A percentile compares a stretch with the other conserved stretches of the same genome.
Conservation (phyloP, 2,113 vertebrate genomes). For the Macquaria ambigua region DNA sequence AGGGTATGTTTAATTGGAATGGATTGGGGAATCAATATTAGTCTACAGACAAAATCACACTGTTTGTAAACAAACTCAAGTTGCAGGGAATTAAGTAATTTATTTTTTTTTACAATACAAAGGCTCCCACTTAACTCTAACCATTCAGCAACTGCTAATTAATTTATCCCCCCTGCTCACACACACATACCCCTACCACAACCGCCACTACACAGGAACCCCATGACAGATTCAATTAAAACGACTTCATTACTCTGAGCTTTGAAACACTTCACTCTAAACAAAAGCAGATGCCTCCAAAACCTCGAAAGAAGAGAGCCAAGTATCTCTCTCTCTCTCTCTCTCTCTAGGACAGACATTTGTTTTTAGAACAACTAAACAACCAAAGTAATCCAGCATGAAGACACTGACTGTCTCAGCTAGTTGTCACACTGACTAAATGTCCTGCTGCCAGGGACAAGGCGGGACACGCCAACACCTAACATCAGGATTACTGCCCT, state of each 20-base stretch:
- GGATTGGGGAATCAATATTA: constrained; percentile 60
- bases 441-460: constrained; percentile 35
- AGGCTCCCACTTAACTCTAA: constrained; percentile 59
- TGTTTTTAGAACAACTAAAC: constrained; percentile 15
- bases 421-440: constrained; percentile 22
- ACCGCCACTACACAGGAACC: constrained; percentile 44
- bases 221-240: constrained; percentile 64
- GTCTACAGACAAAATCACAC: constrained; percentile 47
- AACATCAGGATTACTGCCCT: constrained; percentile 50
- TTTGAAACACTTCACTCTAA: constrained; percentile 63
- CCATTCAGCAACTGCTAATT: constrained; percentile 57
- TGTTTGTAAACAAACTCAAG: constrained; percentile 68
- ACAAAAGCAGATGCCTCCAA: constrained; percentile 61
- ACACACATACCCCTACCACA: constrained; percentile 39
- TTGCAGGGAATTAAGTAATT: constrained; percentile 54
- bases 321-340: not conserved
- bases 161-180: constrained; percentile 43
- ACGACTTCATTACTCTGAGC: constrained; percentile 63
- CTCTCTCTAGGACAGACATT: not conserved
- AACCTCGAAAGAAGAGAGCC: constrained; percentile 6
- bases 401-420: constrained; percentile 11
- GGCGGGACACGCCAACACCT: constrained; percentile 43
- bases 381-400: constrained; percentile 29
- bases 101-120: constrained; percentile 38
- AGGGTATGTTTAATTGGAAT: constrained; percentile 62